These are phyloP conservation scores for Sorex fumeus DNA, from an alignment of 2,113 vertebrate genomes.

Conservation along the genomic window DNA sequence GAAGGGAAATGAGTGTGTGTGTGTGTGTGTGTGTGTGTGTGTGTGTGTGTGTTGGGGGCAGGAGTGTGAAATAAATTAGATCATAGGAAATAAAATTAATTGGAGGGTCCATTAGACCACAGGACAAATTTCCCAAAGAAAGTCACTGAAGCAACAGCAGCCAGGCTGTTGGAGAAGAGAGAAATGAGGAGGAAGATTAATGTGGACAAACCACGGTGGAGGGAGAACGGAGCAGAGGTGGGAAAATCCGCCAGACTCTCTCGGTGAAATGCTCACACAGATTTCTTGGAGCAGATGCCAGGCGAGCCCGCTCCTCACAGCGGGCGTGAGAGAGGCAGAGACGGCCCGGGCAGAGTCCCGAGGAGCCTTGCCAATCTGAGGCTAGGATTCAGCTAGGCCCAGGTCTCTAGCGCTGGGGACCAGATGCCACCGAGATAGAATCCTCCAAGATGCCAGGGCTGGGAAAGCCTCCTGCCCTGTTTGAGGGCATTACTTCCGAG, in stretches of 20 bases:
- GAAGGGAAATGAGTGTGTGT: neutral
- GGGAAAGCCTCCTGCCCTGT: neutral
- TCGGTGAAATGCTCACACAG: neutral
- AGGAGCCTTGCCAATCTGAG: neutral
- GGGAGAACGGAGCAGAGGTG: neutral
- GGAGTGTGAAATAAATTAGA: neutral
- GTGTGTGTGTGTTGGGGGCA: neutral
- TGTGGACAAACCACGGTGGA: neutral
- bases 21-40: too few relatives aligned
- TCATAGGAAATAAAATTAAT: conserved; percentile 63
- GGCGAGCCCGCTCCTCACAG: neutral
- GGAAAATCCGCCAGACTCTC: neutral
- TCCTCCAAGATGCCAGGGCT: neutral
- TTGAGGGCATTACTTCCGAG: neutral
- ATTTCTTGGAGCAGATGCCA: conserved; percentile 48
- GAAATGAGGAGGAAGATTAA: conserved; percentile 42
- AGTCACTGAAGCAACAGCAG: neutral
- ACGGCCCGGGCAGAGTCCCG: neutral
- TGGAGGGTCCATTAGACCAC: conserved; percentile 24
- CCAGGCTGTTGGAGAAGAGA: conserved; percentile 26
- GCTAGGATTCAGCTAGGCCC: neutral
- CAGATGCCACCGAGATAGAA: neutral
- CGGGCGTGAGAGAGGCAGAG: neutral
- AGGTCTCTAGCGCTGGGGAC: neutral
- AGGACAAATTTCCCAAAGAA: neutral